Evolutionary conservation across 2,113 vertebrate genomes (phyloP).

Genomic region (Lichenostomus cassidix): DNA sequence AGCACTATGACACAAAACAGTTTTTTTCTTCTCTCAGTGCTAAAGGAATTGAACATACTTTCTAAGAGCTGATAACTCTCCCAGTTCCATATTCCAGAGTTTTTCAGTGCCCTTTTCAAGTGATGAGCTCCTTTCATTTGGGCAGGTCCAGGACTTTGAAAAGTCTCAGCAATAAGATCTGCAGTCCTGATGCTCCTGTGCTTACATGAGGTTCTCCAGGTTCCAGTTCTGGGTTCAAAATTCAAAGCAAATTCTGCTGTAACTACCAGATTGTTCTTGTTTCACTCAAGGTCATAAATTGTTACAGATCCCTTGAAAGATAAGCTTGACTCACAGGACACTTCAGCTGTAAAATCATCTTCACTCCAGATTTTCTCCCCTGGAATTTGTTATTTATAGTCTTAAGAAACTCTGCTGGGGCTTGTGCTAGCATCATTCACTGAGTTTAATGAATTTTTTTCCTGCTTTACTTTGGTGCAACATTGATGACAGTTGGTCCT

Average conservation of each 20-base stretch:
- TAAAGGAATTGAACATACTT: not conserved
- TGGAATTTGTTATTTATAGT: not conserved
- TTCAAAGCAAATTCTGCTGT: not conserved
- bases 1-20: accelerated
- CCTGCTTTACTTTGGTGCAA: not conserved
- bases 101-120: not conserved
- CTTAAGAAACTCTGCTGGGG: not conserved
- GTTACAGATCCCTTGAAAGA: not conserved
- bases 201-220: not conserved
- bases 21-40: not conserved
- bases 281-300: not conserved
- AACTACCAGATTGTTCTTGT: not conserved
- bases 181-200: not conserved
- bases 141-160: not conserved
- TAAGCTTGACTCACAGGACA: not conserved
- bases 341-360: not conserved
- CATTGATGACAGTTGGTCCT: not conserved
- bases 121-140: not conserved
- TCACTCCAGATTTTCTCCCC: not conserved
- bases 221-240: not conserved
- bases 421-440: not conserved
- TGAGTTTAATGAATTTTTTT: not conserved
- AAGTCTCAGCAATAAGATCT: not conserved
- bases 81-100: not conserved
- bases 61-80: not conserved